Conservation (phyloP, 2,888 invertebrate species). For the Drosophila picticornis region DNA sequence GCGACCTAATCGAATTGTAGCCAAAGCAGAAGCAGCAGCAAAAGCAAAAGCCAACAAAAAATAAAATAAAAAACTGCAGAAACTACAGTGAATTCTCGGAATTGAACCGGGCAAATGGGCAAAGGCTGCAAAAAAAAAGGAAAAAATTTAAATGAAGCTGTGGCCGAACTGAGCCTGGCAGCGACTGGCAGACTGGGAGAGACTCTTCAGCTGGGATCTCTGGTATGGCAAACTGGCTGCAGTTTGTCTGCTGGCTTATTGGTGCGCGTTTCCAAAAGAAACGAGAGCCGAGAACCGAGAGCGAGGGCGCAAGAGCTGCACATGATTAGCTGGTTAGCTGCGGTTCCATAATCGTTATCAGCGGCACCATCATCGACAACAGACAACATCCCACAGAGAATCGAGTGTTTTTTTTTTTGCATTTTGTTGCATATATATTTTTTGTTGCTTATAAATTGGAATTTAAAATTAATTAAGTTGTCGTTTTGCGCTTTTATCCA, state of each 20-base stretch:
- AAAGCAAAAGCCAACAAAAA: constrained; percentile 16
- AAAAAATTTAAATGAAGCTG: constrained; percentile 77
- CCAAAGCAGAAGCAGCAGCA: constrained; percentile 38
- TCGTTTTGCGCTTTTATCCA: constrained; percentile 85
- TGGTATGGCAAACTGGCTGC: constrained; percentile 46
- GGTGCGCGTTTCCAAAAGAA: constrained; percentile 43
- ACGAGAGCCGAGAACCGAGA: not conserved
- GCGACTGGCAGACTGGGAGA: constrained; percentile 1
- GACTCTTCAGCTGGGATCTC: not conserved
- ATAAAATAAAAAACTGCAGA: constrained; percentile 14
- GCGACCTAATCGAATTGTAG: constrained; percentile 69
- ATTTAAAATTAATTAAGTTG: constrained; percentile 85
- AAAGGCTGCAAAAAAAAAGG: constrained; percentile 44
- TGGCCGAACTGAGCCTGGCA: constrained; percentile 29
- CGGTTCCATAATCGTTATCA: constrained; percentile 72
- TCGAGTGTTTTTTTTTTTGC: constrained; percentile 14
- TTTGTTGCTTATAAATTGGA: constrained; percentile 80
- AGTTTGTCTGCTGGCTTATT: constrained; percentile 57
- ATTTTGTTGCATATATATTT: constrained; percentile 30
- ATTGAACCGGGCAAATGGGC: constrained; percentile 58
- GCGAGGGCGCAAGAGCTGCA: constrained; percentile 12
- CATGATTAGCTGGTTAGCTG: constrained; percentile 46
- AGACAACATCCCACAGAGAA: constrained; percentile 12
- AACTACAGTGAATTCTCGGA: constrained; percentile 58
- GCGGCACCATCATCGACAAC: constrained; percentile 63